These are phyloP conservation scores for Catharus fuscescens DNA, from an alignment of 2,113 vertebrate species.

Conservation along the genomic window DNA sequence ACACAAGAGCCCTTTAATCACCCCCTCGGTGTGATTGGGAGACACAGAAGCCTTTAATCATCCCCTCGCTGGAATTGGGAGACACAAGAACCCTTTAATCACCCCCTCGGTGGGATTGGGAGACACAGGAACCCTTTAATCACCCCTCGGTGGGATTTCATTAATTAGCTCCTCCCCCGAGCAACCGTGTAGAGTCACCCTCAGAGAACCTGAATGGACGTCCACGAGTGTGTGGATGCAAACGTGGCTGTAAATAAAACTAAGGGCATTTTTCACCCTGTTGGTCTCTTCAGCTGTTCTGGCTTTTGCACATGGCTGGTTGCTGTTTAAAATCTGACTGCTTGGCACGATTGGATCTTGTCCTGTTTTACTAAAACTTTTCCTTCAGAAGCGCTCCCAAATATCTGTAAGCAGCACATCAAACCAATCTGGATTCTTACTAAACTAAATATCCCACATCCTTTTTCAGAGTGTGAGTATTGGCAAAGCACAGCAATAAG, in stretches of 20 bases:
- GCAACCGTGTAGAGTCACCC: not conserved
- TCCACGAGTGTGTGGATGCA: rapidly evolving
- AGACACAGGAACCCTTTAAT: rapidly evolving
- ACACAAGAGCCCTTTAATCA: no score
- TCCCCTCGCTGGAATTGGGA: not conserved
- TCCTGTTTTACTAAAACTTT: not conserved
- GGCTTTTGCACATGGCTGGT: not conserved
- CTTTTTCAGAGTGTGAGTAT: not conserved
- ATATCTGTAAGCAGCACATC: not conserved
- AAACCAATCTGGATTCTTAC: not conserved
- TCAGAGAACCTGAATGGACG: not conserved
- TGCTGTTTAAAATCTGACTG: not conserved
- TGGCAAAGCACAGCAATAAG: not conserved
- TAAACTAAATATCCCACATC: not conserved
- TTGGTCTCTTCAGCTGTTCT: not conserved
- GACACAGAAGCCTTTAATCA: rapidly evolving
- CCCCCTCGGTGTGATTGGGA: no score
- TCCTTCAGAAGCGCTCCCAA: not conserved
- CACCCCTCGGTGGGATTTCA: rapidly evolving
- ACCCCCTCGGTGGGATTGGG: no score
- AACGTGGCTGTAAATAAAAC: not conserved
- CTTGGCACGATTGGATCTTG: not conserved
- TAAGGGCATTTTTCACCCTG: rapidly evolving
- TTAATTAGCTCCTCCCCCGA: rapidly evolving
- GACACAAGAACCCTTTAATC: no score